Evolutionary conservation across 2,888 invertebrate species (phyloP).

Genomic region (Tanytarsus gracilentus): DNA sequence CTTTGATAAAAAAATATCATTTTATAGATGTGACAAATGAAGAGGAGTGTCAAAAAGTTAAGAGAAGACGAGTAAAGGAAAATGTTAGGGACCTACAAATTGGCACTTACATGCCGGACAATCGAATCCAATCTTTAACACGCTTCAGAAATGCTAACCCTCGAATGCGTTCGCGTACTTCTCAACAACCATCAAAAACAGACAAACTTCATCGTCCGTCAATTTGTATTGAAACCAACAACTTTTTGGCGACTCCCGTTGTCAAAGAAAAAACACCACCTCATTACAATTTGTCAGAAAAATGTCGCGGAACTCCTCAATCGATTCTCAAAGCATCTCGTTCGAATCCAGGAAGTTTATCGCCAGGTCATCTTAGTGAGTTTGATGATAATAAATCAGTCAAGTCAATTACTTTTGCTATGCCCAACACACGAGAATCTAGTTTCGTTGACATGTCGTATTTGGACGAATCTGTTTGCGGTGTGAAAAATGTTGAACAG

Average conservation of each 20-base stretch:
- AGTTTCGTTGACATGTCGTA: conserved; percentile 2
- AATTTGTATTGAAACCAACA: too few species aligned
- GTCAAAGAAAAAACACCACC: conserved; percentile 6
- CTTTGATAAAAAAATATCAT: too few species aligned
- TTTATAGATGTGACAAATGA: background rate
- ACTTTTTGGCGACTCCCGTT: conserved; percentile 19
- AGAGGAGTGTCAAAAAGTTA: background rate
- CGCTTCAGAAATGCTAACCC: conserved; percentile 5
- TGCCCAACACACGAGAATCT: background rate
- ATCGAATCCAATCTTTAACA: background rate
- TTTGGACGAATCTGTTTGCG: conserved; percentile 8
- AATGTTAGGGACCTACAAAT: too few species aligned
- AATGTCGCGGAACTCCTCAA: conserved; percentile 2
- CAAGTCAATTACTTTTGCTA: conserved; percentile 22
- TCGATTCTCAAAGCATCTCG: conserved; percentile 16
- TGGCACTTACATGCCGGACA: too few species aligned
- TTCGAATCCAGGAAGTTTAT: conserved; percentile 11
- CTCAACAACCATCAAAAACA: background rate
- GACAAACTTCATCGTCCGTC: background rate
- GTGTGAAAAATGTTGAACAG: too few species aligned
- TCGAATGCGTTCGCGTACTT: background rate
- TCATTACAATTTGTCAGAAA: too few species aligned
- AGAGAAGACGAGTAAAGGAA: background rate
- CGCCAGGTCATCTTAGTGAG: conserved; percentile 20
- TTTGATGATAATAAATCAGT: conserved; percentile 27